A percentile compares a stretch with the other conserved stretches of the same genome.
These are phyloP conservation scores for Orientallactaga sibirica DNA, from an alignment of 2,797 vertebrate species.

Conservation along the genomic window DNA sequence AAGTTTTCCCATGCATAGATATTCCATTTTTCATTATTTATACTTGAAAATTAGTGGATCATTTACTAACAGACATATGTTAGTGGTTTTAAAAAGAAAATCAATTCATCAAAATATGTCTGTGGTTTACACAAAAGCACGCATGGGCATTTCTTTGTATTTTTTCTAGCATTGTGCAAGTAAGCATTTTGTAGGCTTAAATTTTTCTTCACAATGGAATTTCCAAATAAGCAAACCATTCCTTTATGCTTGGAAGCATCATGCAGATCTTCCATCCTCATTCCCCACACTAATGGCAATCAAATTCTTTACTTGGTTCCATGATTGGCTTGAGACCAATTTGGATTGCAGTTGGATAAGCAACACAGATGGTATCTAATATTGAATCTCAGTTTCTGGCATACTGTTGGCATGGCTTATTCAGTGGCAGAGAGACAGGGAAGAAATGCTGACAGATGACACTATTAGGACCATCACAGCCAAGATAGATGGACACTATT, in stretches of 20 bases:
- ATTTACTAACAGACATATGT: background rate
- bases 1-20: background rate
- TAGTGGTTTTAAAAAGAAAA: no score
- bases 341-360: conserved; percentile 66
- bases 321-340: conserved; percentile 69
- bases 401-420: conserved; percentile 57
- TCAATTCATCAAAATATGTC: no score
- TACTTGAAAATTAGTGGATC: conserved; percentile 18
- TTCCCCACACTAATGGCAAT: conserved; percentile 31
- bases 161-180: background rate
- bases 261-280: conserved; percentile 28
- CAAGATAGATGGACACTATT: conserved; percentile 57
- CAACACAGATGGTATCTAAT: conserved; percentile 73
- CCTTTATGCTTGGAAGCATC: background rate
- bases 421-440: conserved; percentile 37
- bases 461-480: background rate
- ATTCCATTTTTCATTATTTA: background rate
- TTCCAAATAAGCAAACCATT: background rate
- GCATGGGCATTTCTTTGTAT: background rate
- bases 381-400: conserved; percentile 55
- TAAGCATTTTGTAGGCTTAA: background rate
- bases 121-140: background rate
- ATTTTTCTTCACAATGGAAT: background rate
- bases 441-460: conserved; percentile 19
- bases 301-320: conserved; percentile 60